Evolutionary conservation across 2,797 vertebrate genomes (phyloP), one percentile per base, ranked within the genome.

Genomic region (Atherinosoma microstoma): DNA sequence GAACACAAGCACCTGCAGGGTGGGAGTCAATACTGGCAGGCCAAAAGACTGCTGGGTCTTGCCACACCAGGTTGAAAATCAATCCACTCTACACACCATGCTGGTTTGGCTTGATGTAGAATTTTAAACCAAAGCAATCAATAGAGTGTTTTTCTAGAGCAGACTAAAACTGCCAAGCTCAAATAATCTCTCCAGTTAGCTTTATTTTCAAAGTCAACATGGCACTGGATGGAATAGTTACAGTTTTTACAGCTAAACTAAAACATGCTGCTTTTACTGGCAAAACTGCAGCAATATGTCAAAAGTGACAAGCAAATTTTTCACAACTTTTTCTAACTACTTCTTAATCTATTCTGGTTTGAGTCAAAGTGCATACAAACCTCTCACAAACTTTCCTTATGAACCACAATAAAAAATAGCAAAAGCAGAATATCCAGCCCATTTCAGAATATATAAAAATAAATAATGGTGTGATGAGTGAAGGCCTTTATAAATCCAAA

Each of bases 161-260:
- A 71, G 58, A 18, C 67, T 54, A 58, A 77, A 56, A 75, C 60
- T 79, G 73, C 76, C 79, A 83, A 76, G 67, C 65, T 82, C 24
- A 64, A 78, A 83, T 76, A 84, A 81, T 73, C 70, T 82, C 63
- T 51, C n/a, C 57, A 64, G 76, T 75, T 71, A 58, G 75, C 66
- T 73, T 53, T 84, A 71, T 86, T 89, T 88, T 82, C 75, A 84
- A 56, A 84, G 81, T 87, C 76, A 84, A 75, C 72, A 83, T 34
- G 4, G 40, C 42, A 35, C 18, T 75, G 60, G 47, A 73, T 66
- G 58, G 49, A 76, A 75, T n/a, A 32, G 72, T 64, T 67, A 38
- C 66, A 74, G 65, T 73, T 67, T 73, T 64, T 56, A 75, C 35
- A 64, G 60, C 58, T 45, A 42, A 69, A n/a, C 59, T 38, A 62